Evolutionary conservation across 2,888 invertebrate genomes (phyloP), one percentile per base, ranked within the genome.

Genomic region (Alviniconcha strummeri): DNA sequence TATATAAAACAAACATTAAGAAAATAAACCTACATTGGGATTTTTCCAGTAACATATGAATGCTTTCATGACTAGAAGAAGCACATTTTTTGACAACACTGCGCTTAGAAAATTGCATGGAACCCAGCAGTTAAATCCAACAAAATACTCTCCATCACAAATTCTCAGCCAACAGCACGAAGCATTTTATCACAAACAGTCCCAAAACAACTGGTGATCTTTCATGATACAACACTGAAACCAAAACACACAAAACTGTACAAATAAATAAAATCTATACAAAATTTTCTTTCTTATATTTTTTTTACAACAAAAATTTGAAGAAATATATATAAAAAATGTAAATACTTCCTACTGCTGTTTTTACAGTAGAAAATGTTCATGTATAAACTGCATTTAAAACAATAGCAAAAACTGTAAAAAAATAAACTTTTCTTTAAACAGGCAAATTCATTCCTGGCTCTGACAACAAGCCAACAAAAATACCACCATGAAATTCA

Each of bases 21-120:
- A 17, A 54, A 17, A 55, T 15, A 55, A 54, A 60, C 13, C 60
- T 60, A 60, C 60, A 11, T 4, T 60, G 60, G 13, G 13, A 60
- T 13, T 60, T 60, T 11, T 60, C 13, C 13, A 11, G 13, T 55
- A 52, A 64, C 52, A 57, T 52, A n/a, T 17, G 54, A 75, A 64
- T 77, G 9, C 17, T 69, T 78, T 64, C 36, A 60, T 78, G 78
- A 78, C 78, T 78, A 78, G 76, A 76, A 76, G 17, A 52, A 60
- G 7, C 36, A 64, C 78, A 64, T 36, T 52, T 60, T 60, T 60
- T 60, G 9, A 60, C 60, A 60, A 60, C 60, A 60, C 13, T 13
- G 13, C 60, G 13, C 60, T 0, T 60, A 8, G 8, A 60, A 60
- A 60, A 60, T 36, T 60, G 13, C 60, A 60, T 60, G 13, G 13